Evolutionary conservation across 2,888 invertebrate species (phyloP).

Genomic region (Eilema depressum): DNA sequence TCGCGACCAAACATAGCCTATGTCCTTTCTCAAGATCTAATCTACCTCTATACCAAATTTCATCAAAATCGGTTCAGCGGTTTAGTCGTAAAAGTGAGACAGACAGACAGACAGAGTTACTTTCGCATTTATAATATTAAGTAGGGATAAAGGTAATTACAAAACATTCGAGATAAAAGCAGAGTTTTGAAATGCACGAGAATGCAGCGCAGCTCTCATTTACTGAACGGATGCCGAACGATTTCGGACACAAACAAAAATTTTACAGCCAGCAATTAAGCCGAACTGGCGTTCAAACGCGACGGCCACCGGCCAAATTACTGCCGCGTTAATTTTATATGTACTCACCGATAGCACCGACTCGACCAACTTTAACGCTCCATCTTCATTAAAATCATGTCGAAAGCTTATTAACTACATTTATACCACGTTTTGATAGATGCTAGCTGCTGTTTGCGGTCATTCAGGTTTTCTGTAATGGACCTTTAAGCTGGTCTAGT

Average conservation of each 20-base stretch:
- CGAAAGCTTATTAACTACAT: constrained; percentile 56
- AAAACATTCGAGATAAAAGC: constrained; percentile 57
- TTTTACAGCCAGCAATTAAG: constrained; percentile 71
- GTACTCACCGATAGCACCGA: constrained; percentile 45
- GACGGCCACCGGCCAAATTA: constrained; percentile 55
- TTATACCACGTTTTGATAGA: constrained; percentile 56
- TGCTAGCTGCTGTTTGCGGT: constrained; percentile 48
- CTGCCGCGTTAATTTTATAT: constrained; percentile 57
- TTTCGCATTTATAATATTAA: too few species aligned
- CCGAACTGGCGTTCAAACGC: constrained; percentile 51
- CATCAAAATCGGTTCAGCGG: too few species aligned
- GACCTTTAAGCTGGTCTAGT: constrained; percentile 47
- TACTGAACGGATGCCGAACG: constrained; percentile 58
- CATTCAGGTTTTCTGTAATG: constrained; percentile 45
- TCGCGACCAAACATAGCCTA: too few species aligned
- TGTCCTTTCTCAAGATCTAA: too few species aligned
- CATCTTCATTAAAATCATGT: constrained; percentile 61
- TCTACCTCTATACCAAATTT: too few species aligned
- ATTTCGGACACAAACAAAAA: constrained; percentile 69
- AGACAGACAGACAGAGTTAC: too few species aligned
- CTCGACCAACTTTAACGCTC: constrained; percentile 53
- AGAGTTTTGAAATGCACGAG: constrained; percentile 52
- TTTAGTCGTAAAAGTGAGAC: too few species aligned
- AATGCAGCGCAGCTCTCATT: constrained; percentile 59
- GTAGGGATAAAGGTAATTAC: constrained; percentile 47